Evolutionary conservation across 2,888 invertebrate genomes (phyloP), one percentile per base, ranked within the genome.

Genomic region (Drosophila mimica): DNA sequence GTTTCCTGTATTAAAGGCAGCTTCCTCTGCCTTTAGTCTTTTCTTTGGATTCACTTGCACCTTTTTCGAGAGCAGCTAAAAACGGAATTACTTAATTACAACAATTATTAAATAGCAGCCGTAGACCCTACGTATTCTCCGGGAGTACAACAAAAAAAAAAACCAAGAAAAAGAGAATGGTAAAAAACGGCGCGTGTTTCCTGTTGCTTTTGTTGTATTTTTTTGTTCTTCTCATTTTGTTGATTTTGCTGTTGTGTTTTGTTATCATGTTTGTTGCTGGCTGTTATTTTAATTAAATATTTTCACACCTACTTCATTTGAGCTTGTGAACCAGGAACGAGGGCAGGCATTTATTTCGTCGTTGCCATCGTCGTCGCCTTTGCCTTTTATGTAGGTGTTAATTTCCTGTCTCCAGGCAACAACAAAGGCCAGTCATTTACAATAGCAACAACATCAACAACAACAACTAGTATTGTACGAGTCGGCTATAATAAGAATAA

Each of bases 221-320:
- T 48, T 56, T 74, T 70, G 51, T 67, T 54, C 38, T 63, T 68
- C 57, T 67, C 61, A 40, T 53, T 34, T 15, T 38, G 48, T 28
- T 62, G 31, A 20, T 54, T 31, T 40, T 63, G 2, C 25, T 64
- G 28, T 17, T 43, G 51, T 52, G 54, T 63, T 65, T 70, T 80
- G 69, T 69, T 73, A 65, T 72, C 68, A 64, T 77, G 60, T 61
- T 78, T 71, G 78, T 78, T 72, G 73, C 53, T 77, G 65, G 59
- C 63, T 89, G 87, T 82, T 88, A 91, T 91, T 88, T 88, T 88
- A 91, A 91, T 91, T 92, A 92, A 92, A 91, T 87, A 89, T 86
- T 88, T 91, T 88, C 89, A 86, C 89, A 92, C 91, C 84, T 88
- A 88, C 83, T 88, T 84, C 85, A 82, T 82, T 82, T 80, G 75